Evolutionary conservation across 1,140 invertebrate genomes (phyloP), one percentile per base, ranked within the genome.

Genomic region (Atta texana): DNA sequence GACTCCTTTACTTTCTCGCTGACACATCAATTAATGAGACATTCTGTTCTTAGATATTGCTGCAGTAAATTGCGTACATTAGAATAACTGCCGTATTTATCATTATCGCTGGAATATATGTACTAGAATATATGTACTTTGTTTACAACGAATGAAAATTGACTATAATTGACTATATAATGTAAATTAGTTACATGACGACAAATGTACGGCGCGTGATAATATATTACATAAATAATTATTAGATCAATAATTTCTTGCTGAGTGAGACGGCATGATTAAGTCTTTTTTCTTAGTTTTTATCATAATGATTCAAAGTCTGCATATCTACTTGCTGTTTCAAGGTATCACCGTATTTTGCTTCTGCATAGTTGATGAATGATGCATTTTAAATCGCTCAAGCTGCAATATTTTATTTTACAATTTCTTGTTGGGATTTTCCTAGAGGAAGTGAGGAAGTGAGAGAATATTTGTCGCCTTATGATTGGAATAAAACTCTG

Each of bases 241-340:
- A 69, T 71, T 55, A 63, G 7, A 57, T 81, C 49, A 49, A 57
- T 71, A 39, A 28, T 81, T 81, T 71, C 28, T 69, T 80, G 28
- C 10, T 14, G 14, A 28, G 8, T 14, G 61, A 34, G 28, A 49
- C n/a, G n/a, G 28, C 31, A 31, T 55, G n/a, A 75, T 21, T 18
- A 14, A 28, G 53, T 31, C 31, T 68, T 80, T 81, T 24, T 14
- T 10, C 16, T 7, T 12, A 18, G 8, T 59, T 55, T 57, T 72
- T 81, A 71, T 72, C 66, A 28, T n/a, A n/a, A 81, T 34, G 51
- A 44, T 16, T 81, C 78, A 44, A 71, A 72, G 66, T 81, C 34
- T 57, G 21, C 31, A 71, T 57, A 55, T 39, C 21, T 16, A 28
- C n/a, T 44, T 44, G 39, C 39, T 53, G 12, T 18, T n/a, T 51